These are phyloP conservation scores for Nesogale talazaci DNA, from an alignment of 2,113 vertebrate genomes.

Conservation along the genomic window DNA sequence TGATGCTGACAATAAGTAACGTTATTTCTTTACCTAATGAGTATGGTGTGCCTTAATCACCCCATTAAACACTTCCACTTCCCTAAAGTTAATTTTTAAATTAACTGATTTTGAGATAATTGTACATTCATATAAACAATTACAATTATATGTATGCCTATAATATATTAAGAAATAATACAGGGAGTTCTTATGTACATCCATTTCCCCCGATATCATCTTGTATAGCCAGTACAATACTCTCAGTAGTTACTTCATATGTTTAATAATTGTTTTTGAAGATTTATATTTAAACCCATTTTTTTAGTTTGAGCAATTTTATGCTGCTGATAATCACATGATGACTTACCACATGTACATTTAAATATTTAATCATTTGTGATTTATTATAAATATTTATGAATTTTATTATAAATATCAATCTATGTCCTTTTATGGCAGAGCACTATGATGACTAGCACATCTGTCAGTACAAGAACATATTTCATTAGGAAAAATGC, in stretches of 20 bases:
- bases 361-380: conserved; percentile 15
- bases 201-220: background rate
- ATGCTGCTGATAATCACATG: background rate
- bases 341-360: background rate
- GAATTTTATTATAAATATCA: background rate
- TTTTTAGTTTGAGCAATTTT: background rate
- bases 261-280: conserved; percentile 18
- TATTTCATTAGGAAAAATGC: background rate
- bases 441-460: background rate
- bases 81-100: background rate
- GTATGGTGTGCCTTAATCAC: background rate
- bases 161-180: background rate
- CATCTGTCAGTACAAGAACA: background rate
- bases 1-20: background rate
- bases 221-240: background rate
- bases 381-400: background rate
- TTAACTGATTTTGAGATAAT: background rate
- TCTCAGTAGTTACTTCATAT: background rate
- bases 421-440: background rate
- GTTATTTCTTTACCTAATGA: background rate
- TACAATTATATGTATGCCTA: no score
- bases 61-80: background rate
- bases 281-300: background rate
- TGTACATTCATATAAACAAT: background rate
- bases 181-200: background rate